A percentile compares a stretch with the other conserved stretches of the same genome.
phyloP scores from a whole-genome alignment of 2,888 invertebrate genomes.

The Hesperia comma region DNA sequence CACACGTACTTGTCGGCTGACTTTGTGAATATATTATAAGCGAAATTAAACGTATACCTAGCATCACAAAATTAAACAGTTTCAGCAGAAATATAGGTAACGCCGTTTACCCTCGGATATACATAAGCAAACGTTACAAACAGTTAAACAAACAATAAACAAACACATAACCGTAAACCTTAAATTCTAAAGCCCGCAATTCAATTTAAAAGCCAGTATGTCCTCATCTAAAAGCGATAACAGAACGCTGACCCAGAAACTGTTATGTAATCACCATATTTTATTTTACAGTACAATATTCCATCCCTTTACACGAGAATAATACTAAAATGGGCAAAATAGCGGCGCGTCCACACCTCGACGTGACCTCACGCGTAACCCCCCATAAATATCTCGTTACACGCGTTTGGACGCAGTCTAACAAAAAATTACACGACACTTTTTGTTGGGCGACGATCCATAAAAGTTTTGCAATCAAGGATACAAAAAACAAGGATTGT shows the following conservation, averaged over 20 bases:
- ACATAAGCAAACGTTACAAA: background rate
- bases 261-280: conserved; percentile 25
- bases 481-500: conserved; percentile 58
- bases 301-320: conserved; percentile 50
- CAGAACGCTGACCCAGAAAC: conserved; percentile 19
- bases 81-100: background rate
- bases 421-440: conserved; percentile 61
- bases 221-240: conserved; percentile 28
- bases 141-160: background rate
- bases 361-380: conserved; percentile 59
- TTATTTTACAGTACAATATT: conserved; percentile 40
- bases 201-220: conserved; percentile 9
- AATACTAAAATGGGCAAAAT: conserved; percentile 55
- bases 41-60: background rate
- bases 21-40: background rate
- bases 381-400: conserved; percentile 74
- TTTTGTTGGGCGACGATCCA: conserved; percentile 60
- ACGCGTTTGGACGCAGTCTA: conserved; percentile 54
- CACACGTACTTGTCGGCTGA: too few species aligned
- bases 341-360: conserved; percentile 55
- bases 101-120: background rate
- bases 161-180: background rate
- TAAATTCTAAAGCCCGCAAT: conserved; percentile 9
- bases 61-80: background rate
- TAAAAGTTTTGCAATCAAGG: conserved; percentile 72